Conservation (phyloP, 2,888 invertebrate genomes). For the Carcina quercana region DNA sequence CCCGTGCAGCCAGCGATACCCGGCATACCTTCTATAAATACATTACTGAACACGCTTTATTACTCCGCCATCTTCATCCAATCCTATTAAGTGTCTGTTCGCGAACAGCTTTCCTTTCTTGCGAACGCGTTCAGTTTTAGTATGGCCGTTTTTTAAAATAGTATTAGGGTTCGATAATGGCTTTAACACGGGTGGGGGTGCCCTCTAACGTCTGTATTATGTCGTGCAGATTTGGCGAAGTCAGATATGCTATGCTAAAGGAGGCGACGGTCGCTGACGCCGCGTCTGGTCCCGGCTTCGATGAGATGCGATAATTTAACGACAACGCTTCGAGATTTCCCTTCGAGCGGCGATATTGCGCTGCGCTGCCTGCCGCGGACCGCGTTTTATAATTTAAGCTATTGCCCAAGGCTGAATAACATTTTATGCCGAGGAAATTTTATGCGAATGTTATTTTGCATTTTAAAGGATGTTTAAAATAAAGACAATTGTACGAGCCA, state of each 20-base stretch:
- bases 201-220: slow-evolving; percentile 49
- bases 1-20: slow-evolving; percentile 42
- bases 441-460: slow-evolving; percentile 43
- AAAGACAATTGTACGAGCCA: neutral
- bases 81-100: slow-evolving; percentile 68
- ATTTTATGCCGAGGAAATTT: slow-evolving; percentile 37
- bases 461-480: slow-evolving; percentile 30
- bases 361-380: slow-evolving; percentile 38
- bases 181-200: slow-evolving; percentile 48
- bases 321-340: slow-evolving; percentile 48
- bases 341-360: slow-evolving; percentile 46
- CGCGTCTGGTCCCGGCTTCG: slow-evolving; percentile 35
- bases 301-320: slow-evolving; percentile 61
- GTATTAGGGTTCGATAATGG: slow-evolving; percentile 66
- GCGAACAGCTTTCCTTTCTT: slow-evolving; percentile 45
- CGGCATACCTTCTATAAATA: slow-evolving; percentile 62
- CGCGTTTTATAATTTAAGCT: slow-evolving; percentile 45
- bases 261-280: slow-evolving; percentile 31
- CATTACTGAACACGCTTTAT: slow-evolving; percentile 71
- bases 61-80: slow-evolving; percentile 68
- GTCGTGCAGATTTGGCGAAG: slow-evolving; percentile 46
- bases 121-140: slow-evolving; percentile 52
- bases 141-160: slow-evolving; percentile 64
- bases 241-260: slow-evolving; percentile 58
- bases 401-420: slow-evolving; percentile 40